Evolutionary conservation across 2,797 vertebrate genomes (phyloP).

Genomic region (Sternotherus odoratus): DNA sequence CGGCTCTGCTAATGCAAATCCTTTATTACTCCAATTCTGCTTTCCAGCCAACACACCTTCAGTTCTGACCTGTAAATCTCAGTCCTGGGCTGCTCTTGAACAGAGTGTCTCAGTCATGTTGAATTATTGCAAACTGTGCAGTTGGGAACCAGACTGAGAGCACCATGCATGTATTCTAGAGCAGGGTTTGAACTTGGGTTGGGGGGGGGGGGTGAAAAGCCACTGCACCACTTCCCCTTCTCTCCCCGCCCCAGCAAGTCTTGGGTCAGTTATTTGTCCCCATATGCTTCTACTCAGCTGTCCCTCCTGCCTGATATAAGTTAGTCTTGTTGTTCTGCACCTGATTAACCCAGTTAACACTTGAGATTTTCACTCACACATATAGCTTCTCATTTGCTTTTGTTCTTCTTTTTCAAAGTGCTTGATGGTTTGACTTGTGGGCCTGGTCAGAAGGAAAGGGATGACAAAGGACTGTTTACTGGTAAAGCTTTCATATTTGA

Average conservation of each 20-base stretch:
- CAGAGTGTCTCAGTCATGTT: not conserved
- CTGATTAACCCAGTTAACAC: not conserved
- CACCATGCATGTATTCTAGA: not conserved
- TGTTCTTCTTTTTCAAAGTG: no score
- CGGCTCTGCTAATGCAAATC: not conserved
- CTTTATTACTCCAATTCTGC: not conserved
- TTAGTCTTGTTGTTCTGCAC: not conserved
- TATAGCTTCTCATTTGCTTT: not conserved
- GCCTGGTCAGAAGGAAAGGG: not conserved
- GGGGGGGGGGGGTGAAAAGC: not conserved
- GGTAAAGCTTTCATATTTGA: not conserved
- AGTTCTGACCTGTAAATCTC: not conserved
- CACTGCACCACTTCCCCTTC: not conserved
- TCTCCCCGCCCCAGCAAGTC: not conserved
- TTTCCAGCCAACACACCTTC: not conserved
- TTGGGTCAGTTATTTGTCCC: not conserved
- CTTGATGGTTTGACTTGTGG: not conserved
- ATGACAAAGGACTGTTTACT: conserved; percentile 1
- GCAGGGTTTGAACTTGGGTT: not conserved
- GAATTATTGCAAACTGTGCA: not conserved
- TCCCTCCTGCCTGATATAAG: not conserved
- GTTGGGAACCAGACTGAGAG: not conserved
- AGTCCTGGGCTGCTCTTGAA: not conserved
- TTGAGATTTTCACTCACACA: not conserved
- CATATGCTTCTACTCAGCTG: not conserved